Percentiles rank a stretch among this genome's conserved stretches.
These are phyloP conservation scores for Naja naja DNA, from an alignment of 2,113 vertebrate genomes.

Conservation along the genomic window DNA sequence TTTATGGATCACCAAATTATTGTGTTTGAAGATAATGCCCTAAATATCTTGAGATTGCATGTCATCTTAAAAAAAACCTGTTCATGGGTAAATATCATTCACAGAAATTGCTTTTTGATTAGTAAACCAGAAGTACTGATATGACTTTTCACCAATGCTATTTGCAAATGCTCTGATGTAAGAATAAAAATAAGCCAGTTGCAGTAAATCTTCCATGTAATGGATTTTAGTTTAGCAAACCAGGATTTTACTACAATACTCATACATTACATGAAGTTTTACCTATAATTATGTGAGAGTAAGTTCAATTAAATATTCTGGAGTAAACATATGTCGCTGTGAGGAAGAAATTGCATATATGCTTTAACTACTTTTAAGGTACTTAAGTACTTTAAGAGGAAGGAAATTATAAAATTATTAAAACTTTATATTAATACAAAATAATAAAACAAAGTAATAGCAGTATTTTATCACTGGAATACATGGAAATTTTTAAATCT, in stretches of 20 bases:
- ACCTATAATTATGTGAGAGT: background rate
- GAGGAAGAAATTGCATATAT: background rate
- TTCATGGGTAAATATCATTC: background rate
- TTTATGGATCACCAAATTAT: background rate
- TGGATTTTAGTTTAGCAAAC: background rate
- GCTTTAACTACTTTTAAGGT: background rate
- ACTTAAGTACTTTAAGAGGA: background rate
- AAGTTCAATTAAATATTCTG: background rate
- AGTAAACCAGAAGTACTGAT: background rate
- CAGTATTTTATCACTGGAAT: background rate
- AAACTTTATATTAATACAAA: background rate
- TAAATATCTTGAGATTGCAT: background rate
- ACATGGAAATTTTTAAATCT: background rate
- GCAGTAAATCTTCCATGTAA: background rate
- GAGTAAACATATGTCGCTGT: background rate
- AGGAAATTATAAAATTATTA: background rate
- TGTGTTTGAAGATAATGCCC: background rate
- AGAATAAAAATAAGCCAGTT: background rate
- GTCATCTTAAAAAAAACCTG: background rate
- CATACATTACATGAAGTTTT: background rate
- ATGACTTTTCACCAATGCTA: background rate
- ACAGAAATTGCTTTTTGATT: background rate
- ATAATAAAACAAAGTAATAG: background rate
- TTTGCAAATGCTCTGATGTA: background rate
- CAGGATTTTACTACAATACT: background rate